Conservation (phyloP, 2,888 invertebrate genomes). For the Noctuana brunneofusca region DNA sequence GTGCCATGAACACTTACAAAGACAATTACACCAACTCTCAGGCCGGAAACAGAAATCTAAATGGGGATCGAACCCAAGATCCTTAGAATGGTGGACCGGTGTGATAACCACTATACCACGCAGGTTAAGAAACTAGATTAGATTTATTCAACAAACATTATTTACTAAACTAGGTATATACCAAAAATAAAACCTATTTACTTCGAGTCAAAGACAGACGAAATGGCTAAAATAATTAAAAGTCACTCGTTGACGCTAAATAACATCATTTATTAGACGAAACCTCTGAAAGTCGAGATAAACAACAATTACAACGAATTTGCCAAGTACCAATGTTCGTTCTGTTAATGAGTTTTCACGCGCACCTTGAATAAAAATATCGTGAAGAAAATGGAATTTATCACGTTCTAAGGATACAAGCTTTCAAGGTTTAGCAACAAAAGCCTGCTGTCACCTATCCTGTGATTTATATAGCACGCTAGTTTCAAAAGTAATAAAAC, state of each 20-base stretch:
- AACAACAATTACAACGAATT: conserved; percentile 70
- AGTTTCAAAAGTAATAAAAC: conserved; percentile 1
- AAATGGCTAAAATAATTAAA: conserved; percentile 67
- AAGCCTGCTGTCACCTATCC: conserved; percentile 29
- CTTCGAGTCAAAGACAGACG: conserved; percentile 20
- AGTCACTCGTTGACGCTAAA: conserved; percentile 67
- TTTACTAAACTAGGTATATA: neutral
- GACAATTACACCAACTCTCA: too few species aligned
- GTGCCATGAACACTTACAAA: too few species aligned
- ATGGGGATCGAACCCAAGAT: too few species aligned
- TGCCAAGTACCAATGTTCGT: conserved; percentile 39
- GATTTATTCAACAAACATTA: too few species aligned
- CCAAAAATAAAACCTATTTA: conserved; percentile 15
- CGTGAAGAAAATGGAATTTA: conserved; percentile 28
- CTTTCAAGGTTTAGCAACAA: conserved; percentile 28
- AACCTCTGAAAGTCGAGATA: conserved; percentile 70
- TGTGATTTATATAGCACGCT: conserved; percentile 27
- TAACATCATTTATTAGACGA: conserved; percentile 75
- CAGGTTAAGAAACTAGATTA: too few species aligned
- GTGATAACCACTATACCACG: too few species aligned
- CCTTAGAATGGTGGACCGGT: too few species aligned
- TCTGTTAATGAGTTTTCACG: conserved; percentile 32
- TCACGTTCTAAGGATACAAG: conserved; percentile 21
- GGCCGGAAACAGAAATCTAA: too few species aligned
- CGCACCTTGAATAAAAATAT: conserved; percentile 33